Conservation (phyloP, 1,140 invertebrate genomes). For the Caenorhabditis latens region DNA sequence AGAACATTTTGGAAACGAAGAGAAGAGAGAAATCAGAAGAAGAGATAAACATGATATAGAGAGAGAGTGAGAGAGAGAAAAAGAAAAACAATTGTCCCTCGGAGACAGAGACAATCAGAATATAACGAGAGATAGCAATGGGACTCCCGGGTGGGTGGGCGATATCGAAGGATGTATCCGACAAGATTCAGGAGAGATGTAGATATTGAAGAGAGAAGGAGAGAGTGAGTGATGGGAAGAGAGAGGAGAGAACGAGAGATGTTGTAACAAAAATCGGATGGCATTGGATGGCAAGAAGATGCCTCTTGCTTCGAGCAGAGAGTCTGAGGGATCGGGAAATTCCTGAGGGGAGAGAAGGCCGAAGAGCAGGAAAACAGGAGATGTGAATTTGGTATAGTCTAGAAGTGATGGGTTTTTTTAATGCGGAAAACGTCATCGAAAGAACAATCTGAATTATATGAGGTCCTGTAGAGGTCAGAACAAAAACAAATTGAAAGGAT, state of each 20-base stretch:
- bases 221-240: background rate
- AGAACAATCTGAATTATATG: too few species aligned
- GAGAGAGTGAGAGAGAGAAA: background rate
- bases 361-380: too few species aligned
- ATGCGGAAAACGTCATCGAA: too few species aligned
- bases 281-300: background rate
- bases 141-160: background rate
- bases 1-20: background rate
- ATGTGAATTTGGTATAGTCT: too few species aligned
- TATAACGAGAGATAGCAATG: background rate
- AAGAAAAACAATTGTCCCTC: background rate
- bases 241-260: background rate
- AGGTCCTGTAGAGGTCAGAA: too few species aligned
- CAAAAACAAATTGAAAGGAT: too few species aligned
- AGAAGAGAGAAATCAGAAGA: background rate
- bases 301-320: background rate
- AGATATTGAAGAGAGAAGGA: background rate
- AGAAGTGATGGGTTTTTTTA: too few species aligned
- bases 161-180: background rate
- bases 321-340: too few species aligned
- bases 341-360: too few species aligned
- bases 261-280: conserved; percentile 15
- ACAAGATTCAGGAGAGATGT: background rate
- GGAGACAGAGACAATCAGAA: background rate
- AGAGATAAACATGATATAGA: background rate